Evolutionary conservation across 2,888 invertebrate species (phyloP).

Genomic region (Luperina testacea): DNA sequence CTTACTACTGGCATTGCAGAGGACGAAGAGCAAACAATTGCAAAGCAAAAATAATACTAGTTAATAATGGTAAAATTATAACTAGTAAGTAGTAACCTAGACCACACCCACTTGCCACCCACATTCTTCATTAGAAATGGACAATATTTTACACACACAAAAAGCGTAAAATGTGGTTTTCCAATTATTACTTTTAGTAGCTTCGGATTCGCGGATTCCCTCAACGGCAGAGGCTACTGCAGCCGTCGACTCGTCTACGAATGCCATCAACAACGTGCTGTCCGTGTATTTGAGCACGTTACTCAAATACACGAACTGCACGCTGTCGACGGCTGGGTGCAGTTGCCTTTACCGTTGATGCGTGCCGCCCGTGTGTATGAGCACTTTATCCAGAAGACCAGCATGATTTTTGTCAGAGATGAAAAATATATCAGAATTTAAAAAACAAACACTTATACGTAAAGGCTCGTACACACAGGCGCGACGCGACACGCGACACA

Average conservation of each 20-base stretch:
- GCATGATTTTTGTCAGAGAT: not conserved
- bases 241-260: no score
- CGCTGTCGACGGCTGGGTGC: no score
- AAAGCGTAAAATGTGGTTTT: not conserved
- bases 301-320: no score
- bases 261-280: no score
- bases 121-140: conserved; percentile 4
- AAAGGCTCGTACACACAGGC: no score
- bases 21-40: not conserved
- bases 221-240: no score
- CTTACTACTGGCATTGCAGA: conserved; percentile 5
- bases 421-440: conserved; percentile 4
- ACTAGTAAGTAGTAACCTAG: not conserved
- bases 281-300: no score
- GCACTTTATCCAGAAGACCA: not conserved
- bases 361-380: no score
- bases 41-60: conserved; percentile 14
- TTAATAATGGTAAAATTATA: not conserved
- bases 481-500: no score
- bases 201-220: no score
- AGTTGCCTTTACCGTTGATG: no score
- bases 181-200: not conserved
- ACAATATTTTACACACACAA: not conserved
- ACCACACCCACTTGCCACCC: conserved; percentile 2
- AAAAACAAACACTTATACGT: not conserved